Evolutionary conservation across 2,797 vertebrate species (phyloP).

Genomic region (Nannoperca obscura): DNA sequence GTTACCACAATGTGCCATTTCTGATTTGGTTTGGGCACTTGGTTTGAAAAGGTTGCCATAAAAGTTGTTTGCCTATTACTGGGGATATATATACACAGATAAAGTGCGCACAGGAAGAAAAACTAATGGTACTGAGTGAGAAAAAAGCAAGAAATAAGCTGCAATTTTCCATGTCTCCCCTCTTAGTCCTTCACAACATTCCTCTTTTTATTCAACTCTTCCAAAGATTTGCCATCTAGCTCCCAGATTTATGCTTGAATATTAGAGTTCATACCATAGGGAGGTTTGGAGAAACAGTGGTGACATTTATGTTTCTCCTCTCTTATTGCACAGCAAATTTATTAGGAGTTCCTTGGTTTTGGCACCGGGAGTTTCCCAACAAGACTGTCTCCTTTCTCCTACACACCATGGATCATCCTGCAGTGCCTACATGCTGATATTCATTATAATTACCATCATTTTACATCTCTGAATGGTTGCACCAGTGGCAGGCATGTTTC

Average conservation of each 20-base stretch:
- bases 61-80: constrained; percentile 56
- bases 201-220: constrained; percentile 49
- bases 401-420: constrained; percentile 64
- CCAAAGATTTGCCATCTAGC: constrained; percentile 49
- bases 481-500: constrained; percentile 59
- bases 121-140: constrained; percentile 24
- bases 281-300: constrained; percentile 63
- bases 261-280: constrained; percentile 58
- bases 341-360: constrained; percentile 68
- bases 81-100: constrained; percentile 22
- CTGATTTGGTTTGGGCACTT: constrained; percentile 71
- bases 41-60: constrained; percentile 55
- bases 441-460: constrained; percentile 60
- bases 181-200: constrained; percentile 37
- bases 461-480: constrained; percentile 46
- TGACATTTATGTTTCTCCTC: constrained; percentile 72
- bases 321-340: constrained; percentile 63
- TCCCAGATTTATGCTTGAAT: constrained; percentile 67
- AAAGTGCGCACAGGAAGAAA: constrained; percentile 22
- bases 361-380: constrained; percentile 67
- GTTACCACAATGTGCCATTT: constrained; percentile 79
- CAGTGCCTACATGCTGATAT: constrained; percentile 45
- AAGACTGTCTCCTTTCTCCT: constrained; percentile 53
- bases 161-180: constrained; percentile 56
- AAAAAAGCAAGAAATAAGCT: constrained; percentile 39